Base-by-base conservation (phyloP, 2,888 invertebrate species). In the Drosophila maculinotata region DNA sequence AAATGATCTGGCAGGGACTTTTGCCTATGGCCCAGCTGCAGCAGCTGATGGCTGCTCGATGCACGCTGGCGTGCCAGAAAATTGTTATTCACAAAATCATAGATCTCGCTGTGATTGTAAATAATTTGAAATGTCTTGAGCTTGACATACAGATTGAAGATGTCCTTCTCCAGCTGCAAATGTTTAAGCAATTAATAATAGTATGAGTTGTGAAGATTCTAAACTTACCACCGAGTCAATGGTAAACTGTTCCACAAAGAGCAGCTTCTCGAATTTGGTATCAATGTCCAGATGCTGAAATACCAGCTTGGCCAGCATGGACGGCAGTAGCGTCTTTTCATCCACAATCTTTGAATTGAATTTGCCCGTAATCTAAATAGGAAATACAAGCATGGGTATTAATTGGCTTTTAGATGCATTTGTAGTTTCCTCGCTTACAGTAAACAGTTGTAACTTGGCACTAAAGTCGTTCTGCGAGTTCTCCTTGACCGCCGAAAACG, bases 391-490 rank as follows among this genome's bases (percentile, higher is more conserved):
- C 8, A 20, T 1, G n/a, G 12, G 2, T 26, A 17, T 5, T 1
- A 10, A 65, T 2, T 47, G 47, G 26, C n/a, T 14, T 5, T 44
- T 47, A 45, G 12, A 15, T 17, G 2, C 3, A 28, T 12, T 2
- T 2, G 8, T 5, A 15, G 7, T 1, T 31, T 8, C 9, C 30
- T 8, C 30, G 56, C 92, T 92, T 85, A 95, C 93, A 84, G 94
- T 94, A 83, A 95, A 92, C 73, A 94, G 93, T 81, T 94, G 94
- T 76, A 95, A 92, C 36, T 94, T 94, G 62, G 95, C 94, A 86
- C 94, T 94, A 78, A 96, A 95, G 85, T 95, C 95, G 30, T 94
- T 94, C 79, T 94, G 93, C 2, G 94, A 94, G 76, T 94, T 93
- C 86, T 95, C 95, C 80, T 94, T 94, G 9, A 94, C 94, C 36